Evolutionary conservation across 2,888 invertebrate species (phyloP).

Genomic region (Leptopilina drosophilae): DNA sequence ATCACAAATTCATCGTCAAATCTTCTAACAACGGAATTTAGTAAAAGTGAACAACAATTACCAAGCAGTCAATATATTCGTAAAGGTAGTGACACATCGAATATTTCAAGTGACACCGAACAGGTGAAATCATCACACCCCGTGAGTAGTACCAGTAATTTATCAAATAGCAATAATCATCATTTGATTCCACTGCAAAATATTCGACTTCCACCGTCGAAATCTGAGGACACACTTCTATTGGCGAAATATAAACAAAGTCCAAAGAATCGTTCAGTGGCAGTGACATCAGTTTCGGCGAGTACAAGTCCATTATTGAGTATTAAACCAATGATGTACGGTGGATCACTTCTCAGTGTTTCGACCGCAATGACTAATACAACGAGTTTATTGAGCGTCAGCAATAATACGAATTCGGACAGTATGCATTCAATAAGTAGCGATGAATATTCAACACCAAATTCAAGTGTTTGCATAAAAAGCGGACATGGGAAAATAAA

Average conservation of each 20-base stretch:
- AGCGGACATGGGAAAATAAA: constrained; percentile 59
- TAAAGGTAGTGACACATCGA: constrained; percentile 70
- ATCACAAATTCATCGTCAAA: constrained; percentile 79
- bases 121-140: constrained; percentile 62
- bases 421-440: constrained; percentile 82
- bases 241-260: constrained; percentile 76
- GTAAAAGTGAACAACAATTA: constrained; percentile 90
- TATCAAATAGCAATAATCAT: constrained; percentile 48
- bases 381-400: constrained; percentile 68
- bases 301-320: constrained; percentile 85
- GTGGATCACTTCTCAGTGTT: constrained; percentile 82
- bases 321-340: constrained; percentile 80
- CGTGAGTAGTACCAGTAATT: constrained; percentile 58
- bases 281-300: constrained; percentile 82
- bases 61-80: constrained; percentile 68
- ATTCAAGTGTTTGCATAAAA: constrained; percentile 62
- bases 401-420: constrained; percentile 75
- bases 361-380: constrained; percentile 78
- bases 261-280: constrained; percentile 80
- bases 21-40: constrained; percentile 84
- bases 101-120: constrained; percentile 67
- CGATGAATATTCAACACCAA: constrained; percentile 67
- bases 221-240: constrained; percentile 87
- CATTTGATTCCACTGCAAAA: constrained; percentile 56
- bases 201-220: constrained; percentile 84